Evolutionary conservation across 2,113 vertebrate species (phyloP).

Genomic region (Nothoprocta perdicaria): DNA sequence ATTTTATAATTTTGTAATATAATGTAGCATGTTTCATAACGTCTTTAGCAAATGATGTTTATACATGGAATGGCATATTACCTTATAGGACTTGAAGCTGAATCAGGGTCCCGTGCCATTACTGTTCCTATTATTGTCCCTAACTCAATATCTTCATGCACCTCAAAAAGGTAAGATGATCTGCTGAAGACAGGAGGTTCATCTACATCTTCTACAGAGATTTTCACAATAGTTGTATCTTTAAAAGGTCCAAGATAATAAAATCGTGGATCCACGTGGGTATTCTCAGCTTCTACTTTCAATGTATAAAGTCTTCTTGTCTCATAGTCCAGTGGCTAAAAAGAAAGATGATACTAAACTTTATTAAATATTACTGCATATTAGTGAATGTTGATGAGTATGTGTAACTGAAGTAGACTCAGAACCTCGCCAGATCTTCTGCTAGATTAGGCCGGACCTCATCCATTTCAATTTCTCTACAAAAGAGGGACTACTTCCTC

Average conservation of each 20-base stretch:
- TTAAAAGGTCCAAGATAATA: slow-evolving; percentile 86
- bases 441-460: not conserved
- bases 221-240: slow-evolving; percentile 84
- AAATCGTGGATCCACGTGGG: slow-evolving; percentile 82
- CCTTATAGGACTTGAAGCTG: slow-evolving; percentile 79
- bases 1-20: no score
- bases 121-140: slow-evolving; percentile 84
- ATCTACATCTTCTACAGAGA: slow-evolving; percentile 83
- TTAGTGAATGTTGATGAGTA: not conserved
- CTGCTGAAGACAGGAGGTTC: slow-evolving; percentile 84
- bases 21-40: not conserved
- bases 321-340: slow-evolving; percentile 83
- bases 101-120: slow-evolving; percentile 85
- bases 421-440: not conserved
- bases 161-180: slow-evolving; percentile 83
- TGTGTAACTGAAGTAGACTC: not conserved
- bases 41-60: not conserved
- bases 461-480: not conserved
- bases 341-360: not conserved
- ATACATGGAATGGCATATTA: slow-evolving; percentile 30
- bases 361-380: not conserved
- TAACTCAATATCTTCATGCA: slow-evolving; percentile 84
- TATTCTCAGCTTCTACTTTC: slow-evolving; percentile 84
- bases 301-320: slow-evolving; percentile 80
- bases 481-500: not conserved